Base-by-base conservation (phyloP, 2,888 invertebrate genomes). In the Eucera pruinosa region DNA sequence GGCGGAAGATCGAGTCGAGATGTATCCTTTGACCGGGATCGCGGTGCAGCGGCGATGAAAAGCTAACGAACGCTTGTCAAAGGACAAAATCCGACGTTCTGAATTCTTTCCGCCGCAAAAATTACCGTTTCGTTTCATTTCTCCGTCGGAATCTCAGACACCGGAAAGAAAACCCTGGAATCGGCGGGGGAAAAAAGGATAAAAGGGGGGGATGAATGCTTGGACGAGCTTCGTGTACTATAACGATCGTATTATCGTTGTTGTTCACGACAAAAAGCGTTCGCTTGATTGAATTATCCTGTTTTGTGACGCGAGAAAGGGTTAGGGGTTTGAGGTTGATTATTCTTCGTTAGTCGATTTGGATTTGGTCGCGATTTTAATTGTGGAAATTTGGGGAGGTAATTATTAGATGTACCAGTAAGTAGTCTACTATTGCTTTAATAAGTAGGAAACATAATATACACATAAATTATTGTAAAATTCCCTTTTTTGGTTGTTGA, bases 51-150 rank as follows among this genome's bases (percentile, higher is more conserved):
- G 70, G 47, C 78, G 78, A 77, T 84, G 78, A 83, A 83, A 85
- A 85, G 85, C 75, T 84, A 84, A 84, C 85, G 84, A 84, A 80
- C 69, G 75, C 70, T 78, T 78, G 73, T 73, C 73, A 76, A 82
- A 78, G 77, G 70, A 80, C 77, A 74, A 74, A 45, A 85, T 78
- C 66, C 72, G 0, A 13, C 41, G 50, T 67, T 48, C 25, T 68
- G 41, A 43, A 64, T 65, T 74, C 67, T 54, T 64, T 76, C 45
- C 50, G 50, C 48, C 54, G 52, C 48, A 54, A 45, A 70, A 72
- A 61, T 83, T 45, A 71, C 60, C 70, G 43, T 64, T 55, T 65
- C 69, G 52, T 83, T 61, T 72, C 76, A 66, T 72, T 69, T 70
- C 67, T 39, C 64, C 50, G 67, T 68, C 23, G 45, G 41, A 6